Base-by-base conservation (phyloP, 2,113 vertebrate genomes). In the Ptychochromis oligacanthus region DNA sequence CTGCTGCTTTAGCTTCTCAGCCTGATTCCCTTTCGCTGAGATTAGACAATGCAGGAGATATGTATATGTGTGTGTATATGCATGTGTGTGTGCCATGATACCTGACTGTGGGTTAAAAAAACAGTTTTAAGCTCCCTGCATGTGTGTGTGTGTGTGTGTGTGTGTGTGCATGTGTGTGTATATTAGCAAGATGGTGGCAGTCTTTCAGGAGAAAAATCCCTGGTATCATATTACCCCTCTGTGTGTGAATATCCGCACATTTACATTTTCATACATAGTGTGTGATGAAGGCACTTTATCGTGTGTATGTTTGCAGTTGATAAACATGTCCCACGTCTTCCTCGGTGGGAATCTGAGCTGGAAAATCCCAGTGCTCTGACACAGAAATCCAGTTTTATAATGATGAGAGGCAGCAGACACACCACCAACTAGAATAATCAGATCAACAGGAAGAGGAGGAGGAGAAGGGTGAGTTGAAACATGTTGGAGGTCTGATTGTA, bases 301-400 rank as follows among this genome's bases (percentile, higher is more conserved):
- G 26, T 78, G 75, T 55, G 79, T 55, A 59, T 86, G 59, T 80
- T 77, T 59, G 31, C 22, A 49, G 61, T 76, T 62, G 75, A 81
- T 85, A 88, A 88, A 86, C 49, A 72, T 76, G 10, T 88, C 56
- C 85, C 78, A 57, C 24, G 4, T 83, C 83, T 82, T 74, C 62
- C 80, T 84, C 54, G 6, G 61, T 61, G 56, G 62, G 92, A 91
- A 87, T 85, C 85, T 54, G 61, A 88, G 84, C 86, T 64, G 77
- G 74, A 90, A 89, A 94, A 91, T 91, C 82, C 83, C 20, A 56
- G 77, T 17, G 54, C 65, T 88, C 80, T 43, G n/a, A 84, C 78
- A 80, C 61, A 83, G 75, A 88, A 89, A 89, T 87, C 84, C 82
- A 55, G 80, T 75, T 88, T 89, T 92, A 87, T 80, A 38, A 89